Base-by-base conservation (phyloP, 2,113 vertebrate species). In the Albula glossodonta region DNA sequence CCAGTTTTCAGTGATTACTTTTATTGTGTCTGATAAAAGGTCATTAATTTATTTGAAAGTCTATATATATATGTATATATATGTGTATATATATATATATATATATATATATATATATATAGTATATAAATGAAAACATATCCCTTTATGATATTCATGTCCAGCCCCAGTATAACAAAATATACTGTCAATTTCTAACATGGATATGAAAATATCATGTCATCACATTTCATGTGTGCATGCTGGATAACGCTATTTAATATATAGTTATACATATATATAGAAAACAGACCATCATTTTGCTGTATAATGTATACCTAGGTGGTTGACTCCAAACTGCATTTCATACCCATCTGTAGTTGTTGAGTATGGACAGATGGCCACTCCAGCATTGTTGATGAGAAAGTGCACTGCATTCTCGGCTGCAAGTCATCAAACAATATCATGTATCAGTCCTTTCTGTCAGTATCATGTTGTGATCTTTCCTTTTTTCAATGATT, bases 261-360 rank as follows among this genome's bases (percentile, higher is more conserved):
- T 41, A 41, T 41, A 41, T 1, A 41, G 31, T 41, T 41, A 41
- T n/a, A n/a, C n/a, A n/a, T n/a, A 41, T 41, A 41, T 41, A n/a
- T 31, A 10, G 5, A n/a, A 74, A 19, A 31, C 2, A 10, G 70
- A 74, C 70, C 31, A 0, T 5, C 22, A n/a, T 31, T 63, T 63
- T 74, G 19, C 70, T 31, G 70, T 74, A 74, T 8, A 74, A 80
- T 12, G 87, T 89, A 3, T 91, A 96, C 94, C 95, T 81, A 95
- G 89, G 87, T 95, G 94, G 91, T 95, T 96, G 83, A 95, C 94
- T 87, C 95, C 94, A 88, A 96, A 94, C 85, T 95, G 94, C 82
- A 91, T 93, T 89, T 95, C 95, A 81, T 85, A 94, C 81, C 93
- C 95, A 50, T 95, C 94, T 74, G 50, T 88, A 6, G 95, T 96